Evolutionary conservation across 92 coral and sea anemone genomes (phyloP).

Genomic region (Epizoanthus ramosus): DNA sequence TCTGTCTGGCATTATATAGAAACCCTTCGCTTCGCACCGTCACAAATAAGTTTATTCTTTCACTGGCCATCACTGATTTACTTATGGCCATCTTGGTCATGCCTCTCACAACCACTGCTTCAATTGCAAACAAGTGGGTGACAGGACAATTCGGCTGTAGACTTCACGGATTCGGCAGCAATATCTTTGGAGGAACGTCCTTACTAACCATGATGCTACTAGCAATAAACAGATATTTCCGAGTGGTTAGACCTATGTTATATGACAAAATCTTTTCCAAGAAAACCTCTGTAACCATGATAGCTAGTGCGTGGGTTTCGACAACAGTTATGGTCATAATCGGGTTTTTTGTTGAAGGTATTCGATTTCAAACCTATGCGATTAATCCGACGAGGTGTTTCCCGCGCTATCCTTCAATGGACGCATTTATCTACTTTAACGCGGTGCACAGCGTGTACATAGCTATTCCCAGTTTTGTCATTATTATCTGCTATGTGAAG

Average conservation of each 20-base stretch:
- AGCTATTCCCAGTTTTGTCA: too few species aligned
- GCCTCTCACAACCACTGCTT: conserved; percentile 21
- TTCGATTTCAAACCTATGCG: neutral
- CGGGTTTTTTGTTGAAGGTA: conserved; percentile 25
- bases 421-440: too few species aligned
- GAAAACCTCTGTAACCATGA: conserved; percentile 5
- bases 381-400: conserved; percentile 24
- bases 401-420: too few species aligned
- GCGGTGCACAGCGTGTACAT: too few species aligned
- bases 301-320: conserved; percentile 10
- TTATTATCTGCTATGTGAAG: too few species aligned
- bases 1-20: conserved; percentile 22
- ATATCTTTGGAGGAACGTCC: conserved; percentile 28
- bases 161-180: conserved; percentile 15
- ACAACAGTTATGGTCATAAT: neutral
- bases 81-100: conserved; percentile 25
- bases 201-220: conserved; percentile 29
- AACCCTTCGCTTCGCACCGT: conserved; percentile 27
- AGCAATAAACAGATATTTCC: conserved; percentile 26
- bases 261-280: conserved; percentile 18
- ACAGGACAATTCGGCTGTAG: conserved; percentile 23
- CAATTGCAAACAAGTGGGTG: conserved; percentile 22
- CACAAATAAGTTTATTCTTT: conserved; percentile 22
- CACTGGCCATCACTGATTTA: conserved; percentile 23
- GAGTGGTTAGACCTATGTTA: conserved; percentile 25